phyloP scores from a whole-genome alignment of 1,140 invertebrate species.

The Drosophila ohnishii region DNA sequence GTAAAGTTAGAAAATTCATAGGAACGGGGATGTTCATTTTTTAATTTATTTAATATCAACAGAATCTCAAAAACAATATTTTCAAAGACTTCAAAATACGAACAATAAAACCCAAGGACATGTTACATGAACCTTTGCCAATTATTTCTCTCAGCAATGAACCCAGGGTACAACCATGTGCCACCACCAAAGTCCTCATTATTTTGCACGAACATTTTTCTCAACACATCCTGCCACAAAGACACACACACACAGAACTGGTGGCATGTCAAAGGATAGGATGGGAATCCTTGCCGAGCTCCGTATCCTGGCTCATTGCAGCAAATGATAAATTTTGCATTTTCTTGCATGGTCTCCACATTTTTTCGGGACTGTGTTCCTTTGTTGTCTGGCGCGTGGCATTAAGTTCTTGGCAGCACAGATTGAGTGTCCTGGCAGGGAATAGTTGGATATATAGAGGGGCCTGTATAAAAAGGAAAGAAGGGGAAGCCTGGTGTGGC shows the following conservation, averaged over 20 bases:
- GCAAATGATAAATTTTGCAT: slow-evolving; percentile 47
- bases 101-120: neutral
- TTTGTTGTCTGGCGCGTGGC: slow-evolving; percentile 73
- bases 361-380: slow-evolving; percentile 37
- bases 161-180: neutral
- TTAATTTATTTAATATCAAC: no score
- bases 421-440: slow-evolving; percentile 53
- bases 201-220: slow-evolving; percentile 34
- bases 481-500: slow-evolving; percentile 14
- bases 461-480: no score
- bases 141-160: neutral
- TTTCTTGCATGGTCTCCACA: slow-evolving; percentile 18
- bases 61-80: neutral
- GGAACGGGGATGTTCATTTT: neutral
- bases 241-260: slow-evolving; percentile 4
- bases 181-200: slow-evolving; percentile 34
- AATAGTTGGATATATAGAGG: slow-evolving; percentile 4
- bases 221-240: slow-evolving; percentile 9
- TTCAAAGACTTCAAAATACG: neutral
- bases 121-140: neutral
- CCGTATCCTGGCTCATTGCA: slow-evolving; percentile 34
- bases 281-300: slow-evolving; percentile 9
- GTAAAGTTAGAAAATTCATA: neutral
- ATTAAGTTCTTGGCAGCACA: slow-evolving; percentile 62
- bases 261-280: slow-evolving; percentile 18